Conservation (phyloP, 1,140 invertebrate genomes). For the Atopsyche davidsoni region DNA sequence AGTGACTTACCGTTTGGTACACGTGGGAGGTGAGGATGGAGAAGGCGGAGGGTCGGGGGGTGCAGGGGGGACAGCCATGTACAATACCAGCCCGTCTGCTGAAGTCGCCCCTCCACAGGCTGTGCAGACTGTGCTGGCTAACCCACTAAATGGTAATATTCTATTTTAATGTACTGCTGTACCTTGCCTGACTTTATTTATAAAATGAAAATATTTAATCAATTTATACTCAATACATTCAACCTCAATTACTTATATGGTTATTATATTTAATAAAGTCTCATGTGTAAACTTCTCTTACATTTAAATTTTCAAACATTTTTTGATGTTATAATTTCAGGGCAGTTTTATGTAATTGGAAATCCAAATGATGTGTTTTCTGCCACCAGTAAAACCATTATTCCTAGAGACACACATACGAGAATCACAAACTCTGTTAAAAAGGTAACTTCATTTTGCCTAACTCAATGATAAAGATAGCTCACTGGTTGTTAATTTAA, state of each 20-base stretch:
- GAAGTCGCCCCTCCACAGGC: slow-evolving; percentile 10
- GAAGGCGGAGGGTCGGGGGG: slow-evolving; percentile 7
- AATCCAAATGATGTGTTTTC: slow-evolving; percentile 19
- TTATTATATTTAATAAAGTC: no score
- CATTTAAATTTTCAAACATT: no score
- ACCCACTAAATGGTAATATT: slow-evolving; percentile 24
- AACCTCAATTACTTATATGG: no score
- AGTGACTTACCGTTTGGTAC: slow-evolving; percentile 24
- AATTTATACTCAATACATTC: no score
- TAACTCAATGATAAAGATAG: neutral
- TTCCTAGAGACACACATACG: slow-evolving; percentile 19
- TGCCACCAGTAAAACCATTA: slow-evolving; percentile 16
- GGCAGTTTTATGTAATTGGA: slow-evolving; percentile 28
- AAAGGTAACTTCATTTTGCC: slow-evolving; percentile 18
- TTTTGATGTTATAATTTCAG: slow-evolving; percentile 11
- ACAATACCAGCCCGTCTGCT: slow-evolving; percentile 7
- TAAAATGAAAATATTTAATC: no score
- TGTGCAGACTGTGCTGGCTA: slow-evolving; percentile 20
- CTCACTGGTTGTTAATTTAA: no score
- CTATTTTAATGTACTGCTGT: no score
- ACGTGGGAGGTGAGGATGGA: slow-evolving; percentile 17
- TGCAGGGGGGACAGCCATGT: slow-evolving; percentile 6
- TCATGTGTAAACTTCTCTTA: no score
- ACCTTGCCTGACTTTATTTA: no score
- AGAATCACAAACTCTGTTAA: slow-evolving; percentile 21